phyloP scores from a whole-genome alignment of 2,113 vertebrate species.

The Azemiops feae region DNA sequence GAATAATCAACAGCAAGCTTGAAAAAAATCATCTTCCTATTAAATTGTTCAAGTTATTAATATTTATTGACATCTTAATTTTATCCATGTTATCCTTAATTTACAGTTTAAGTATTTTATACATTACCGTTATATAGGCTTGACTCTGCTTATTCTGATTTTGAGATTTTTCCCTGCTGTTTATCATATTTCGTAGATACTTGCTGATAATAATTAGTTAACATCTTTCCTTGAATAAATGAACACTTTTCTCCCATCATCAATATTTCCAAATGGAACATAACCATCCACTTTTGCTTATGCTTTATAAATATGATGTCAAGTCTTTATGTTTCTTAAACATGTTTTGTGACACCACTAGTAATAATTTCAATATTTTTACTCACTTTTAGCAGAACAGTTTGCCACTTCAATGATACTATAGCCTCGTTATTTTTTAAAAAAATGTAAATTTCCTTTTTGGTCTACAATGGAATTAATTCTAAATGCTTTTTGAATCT shows the following conservation, averaged over 20 bases:
- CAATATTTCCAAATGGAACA: not conserved
- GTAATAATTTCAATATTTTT: not conserved
- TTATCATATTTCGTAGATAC: not conserved
- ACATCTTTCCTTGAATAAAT: not conserved
- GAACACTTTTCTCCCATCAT: not conserved
- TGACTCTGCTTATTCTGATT: not conserved
- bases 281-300: not conserved
- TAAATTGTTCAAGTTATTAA: not conserved
- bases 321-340: not conserved
- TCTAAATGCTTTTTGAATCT: not conserved
- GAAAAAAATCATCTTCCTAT: not conserved
- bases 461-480: not conserved
- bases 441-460: not conserved
- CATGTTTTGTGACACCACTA: not conserved
- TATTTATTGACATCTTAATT: not conserved
- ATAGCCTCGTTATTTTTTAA: not conserved
- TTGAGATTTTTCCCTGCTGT: not conserved
- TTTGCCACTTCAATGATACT: not conserved
- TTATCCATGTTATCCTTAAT: not conserved
- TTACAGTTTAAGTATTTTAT: not conserved
- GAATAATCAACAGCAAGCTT: not conserved
- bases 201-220: not conserved
- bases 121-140: not conserved
- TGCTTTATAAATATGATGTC: not conserved
- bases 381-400: not conserved